Evolutionary conservation across 2,113 vertebrate species (phyloP).

Genomic region (Lagenorhynchus albirostris): DNA sequence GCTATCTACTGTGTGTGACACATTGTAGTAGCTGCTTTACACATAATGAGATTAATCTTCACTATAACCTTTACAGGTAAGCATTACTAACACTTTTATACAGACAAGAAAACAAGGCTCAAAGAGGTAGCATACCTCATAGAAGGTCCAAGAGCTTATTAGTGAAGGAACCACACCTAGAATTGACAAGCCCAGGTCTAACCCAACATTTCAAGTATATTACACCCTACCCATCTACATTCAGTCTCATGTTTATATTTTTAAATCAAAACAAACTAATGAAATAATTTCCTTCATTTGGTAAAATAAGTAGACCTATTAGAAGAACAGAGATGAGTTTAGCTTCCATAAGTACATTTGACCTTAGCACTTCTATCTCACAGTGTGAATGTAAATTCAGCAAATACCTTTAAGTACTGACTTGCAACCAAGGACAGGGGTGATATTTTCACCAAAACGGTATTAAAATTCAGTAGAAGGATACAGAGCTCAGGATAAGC

Average conservation of each 20-base stretch:
- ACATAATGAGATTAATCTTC: not conserved
- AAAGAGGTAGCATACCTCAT: not conserved
- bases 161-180: not conserved
- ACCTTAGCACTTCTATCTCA: not conserved
- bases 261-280: conserved; percentile 8
- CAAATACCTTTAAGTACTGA: not conserved
- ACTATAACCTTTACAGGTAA: not conserved
- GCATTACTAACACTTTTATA: not conserved
- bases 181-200: not conserved
- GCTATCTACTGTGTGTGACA: not conserved
- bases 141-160: not conserved
- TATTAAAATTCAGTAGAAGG: not conserved
- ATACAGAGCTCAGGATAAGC: not conserved
- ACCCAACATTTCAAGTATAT: not conserved
- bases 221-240: not conserved
- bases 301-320: not conserved
- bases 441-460: not conserved
- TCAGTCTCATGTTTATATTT: not conserved
- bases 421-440: not conserved
- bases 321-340: not conserved
- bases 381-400: not conserved
- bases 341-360: not conserved
- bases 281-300: not conserved
- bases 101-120: not conserved
- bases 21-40: not conserved